Evolutionary conservation across 2,797 vertebrate genomes (phyloP).

Genomic region (Coluber constrictor): DNA sequence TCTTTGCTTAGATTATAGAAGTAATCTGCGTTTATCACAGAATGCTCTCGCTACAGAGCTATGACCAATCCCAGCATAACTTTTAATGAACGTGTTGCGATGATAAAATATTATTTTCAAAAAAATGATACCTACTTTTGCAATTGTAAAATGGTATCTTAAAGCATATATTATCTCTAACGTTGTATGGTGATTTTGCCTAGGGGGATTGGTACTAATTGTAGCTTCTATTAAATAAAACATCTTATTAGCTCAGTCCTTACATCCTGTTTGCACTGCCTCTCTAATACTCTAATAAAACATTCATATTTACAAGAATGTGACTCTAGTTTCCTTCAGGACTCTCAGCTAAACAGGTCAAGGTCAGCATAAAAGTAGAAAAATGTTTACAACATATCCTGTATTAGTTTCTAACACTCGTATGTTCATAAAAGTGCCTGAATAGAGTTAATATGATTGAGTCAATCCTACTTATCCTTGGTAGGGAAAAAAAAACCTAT

Average conservation of each 20-base stretch:
- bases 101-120: neutral
- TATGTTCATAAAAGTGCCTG: neutral
- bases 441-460: neutral
- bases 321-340: neutral
- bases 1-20: neutral
- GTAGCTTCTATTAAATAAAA: neutral
- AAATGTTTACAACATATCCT: neutral
- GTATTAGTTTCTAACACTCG: neutral
- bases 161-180: neutral
- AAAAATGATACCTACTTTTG: neutral
- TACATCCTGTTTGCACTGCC: neutral
- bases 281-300: neutral
- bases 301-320: neutral
- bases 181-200: neutral
- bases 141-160: neutral
- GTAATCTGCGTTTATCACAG: neutral
- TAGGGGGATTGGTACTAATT: neutral
- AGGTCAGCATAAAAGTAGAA: neutral
- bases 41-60: neutral
- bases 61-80: neutral
- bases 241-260: neutral
- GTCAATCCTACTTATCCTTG: neutral
- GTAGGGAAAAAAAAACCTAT: neutral
- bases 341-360: neutral
- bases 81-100: too few species aligned